phyloP scores from a whole-genome alignment of 2,113 vertebrate genomes.

The Microtus ochrogaster region DNA sequence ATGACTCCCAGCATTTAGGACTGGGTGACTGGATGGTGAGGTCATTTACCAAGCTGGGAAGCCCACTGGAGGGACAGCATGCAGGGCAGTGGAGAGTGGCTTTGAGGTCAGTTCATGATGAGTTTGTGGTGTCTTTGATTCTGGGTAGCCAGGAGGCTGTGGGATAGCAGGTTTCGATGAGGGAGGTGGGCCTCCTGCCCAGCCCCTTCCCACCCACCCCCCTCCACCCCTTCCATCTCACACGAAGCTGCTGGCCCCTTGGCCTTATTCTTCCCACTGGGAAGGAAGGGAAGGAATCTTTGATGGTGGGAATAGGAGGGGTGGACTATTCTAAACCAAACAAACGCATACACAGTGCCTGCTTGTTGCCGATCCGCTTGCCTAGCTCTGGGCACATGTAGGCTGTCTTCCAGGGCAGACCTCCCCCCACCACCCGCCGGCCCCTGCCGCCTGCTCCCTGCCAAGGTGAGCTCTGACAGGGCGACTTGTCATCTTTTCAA shows the following conservation, averaged over 20 bases:
- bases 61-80: constrained; percentile 30
- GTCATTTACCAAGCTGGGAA: constrained; percentile 63
- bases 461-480: constrained; percentile 83
- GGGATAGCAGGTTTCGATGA: constrained; percentile 15
- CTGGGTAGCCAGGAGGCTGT: constrained; percentile 38
- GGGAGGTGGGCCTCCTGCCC: constrained; percentile 9
- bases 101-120: constrained; percentile 35
- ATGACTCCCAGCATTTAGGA: constrained; percentile 57
- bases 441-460: constrained; percentile 71
- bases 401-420: constrained; percentile 44
- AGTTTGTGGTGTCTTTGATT: constrained; percentile 51
- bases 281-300: constrained; percentile 78
- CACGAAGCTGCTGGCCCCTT: neutral
- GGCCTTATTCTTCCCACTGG: constrained; percentile 75
- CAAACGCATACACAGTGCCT: constrained; percentile 65
- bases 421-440: constrained; percentile 24
- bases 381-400: constrained; percentile 36
- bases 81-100: neutral
- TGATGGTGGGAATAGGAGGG: constrained; percentile 78
- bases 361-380: constrained; percentile 45
- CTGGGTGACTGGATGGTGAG: constrained; percentile 57
- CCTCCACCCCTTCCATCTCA: constrained; percentile 41
- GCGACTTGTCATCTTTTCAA: constrained; percentile 86
- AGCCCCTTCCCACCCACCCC: constrained; percentile 71
- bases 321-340: constrained; percentile 79